Evolutionary conservation across 2,797 vertebrate species (phyloP).

Genomic region (Avahi laniger): DNA sequence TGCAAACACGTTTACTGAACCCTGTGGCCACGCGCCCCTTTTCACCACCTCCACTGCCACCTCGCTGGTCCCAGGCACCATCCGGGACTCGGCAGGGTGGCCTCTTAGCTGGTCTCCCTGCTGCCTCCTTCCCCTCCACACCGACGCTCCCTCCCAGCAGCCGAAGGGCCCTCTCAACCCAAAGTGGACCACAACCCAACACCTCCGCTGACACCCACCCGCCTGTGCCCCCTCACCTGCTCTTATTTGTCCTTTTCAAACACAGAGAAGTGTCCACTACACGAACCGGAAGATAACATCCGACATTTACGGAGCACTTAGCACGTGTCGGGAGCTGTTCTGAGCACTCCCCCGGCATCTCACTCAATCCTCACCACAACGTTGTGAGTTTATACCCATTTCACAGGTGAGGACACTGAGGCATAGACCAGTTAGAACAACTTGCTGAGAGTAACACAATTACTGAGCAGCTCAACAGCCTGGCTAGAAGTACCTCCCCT

Average conservation of each 20-base stretch:
- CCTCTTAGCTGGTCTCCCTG: background rate
- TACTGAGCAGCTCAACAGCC: background rate
- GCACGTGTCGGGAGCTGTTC: background rate
- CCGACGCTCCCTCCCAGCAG: background rate
- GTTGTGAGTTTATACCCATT: background rate
- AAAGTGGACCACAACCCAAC: fast-evolving
- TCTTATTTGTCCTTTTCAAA: background rate
- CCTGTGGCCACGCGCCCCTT: background rate
- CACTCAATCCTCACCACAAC: background rate
- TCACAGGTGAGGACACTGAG: background rate
- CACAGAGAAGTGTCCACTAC: fast-evolving
- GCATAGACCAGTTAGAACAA: background rate
- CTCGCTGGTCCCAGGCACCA: background rate
- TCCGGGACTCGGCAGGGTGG: background rate
- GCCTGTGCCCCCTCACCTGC: fast-evolving
- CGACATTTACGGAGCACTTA: fast-evolving
- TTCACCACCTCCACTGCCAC: no score
- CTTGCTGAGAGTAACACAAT: background rate
- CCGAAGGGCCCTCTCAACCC: background rate
- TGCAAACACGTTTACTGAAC: background rate
- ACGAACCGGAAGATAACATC: fast-evolving
- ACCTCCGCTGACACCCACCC: fast-evolving
- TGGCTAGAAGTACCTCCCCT: background rate
- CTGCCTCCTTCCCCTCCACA: background rate
- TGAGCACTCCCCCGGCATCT: background rate